Conservation (phyloP, 1,140 invertebrate genomes). For the Atopsyche davidsoni region DNA sequence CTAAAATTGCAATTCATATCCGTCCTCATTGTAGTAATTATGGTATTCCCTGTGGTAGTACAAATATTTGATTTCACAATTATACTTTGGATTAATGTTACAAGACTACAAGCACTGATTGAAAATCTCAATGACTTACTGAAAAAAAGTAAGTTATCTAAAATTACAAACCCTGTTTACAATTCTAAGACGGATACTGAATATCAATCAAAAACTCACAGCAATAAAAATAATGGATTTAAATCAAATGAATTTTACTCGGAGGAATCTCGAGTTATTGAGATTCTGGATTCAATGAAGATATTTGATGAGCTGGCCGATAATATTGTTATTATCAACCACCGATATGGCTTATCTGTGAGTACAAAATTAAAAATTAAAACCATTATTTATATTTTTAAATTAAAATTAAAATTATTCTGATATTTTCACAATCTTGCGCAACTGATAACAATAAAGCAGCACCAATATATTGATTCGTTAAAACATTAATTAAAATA, state of each 20-base stretch:
- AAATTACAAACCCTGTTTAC: neutral
- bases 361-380: no score
- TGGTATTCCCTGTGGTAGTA: neutral
- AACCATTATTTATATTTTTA: no score
- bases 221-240: neutral
- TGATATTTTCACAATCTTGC: no score
- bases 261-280: slow-evolving; percentile 4
- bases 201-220: slow-evolving; percentile 1
- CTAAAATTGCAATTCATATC: neutral
- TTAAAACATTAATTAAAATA: no score
- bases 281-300: slow-evolving; percentile 17
- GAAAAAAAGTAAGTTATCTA: neutral
- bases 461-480: no score
- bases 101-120: slow-evolving; percentile 1
- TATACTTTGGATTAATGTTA: slow-evolving; percentile 8
- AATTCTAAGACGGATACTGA: neutral
- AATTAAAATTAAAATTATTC: no score
- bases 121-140: slow-evolving; percentile 6
- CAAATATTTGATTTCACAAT: slow-evolving; percentile 14
- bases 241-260: neutral
- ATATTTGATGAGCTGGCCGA: slow-evolving; percentile 26
- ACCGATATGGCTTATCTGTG: slow-evolving; percentile 20
- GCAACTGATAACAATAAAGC: no score
- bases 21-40: neutral
- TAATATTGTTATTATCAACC: slow-evolving; percentile 23